Evolutionary conservation across 2,113 vertebrate genomes (phyloP), one percentile per base, ranked within the genome.

Genomic region (Siniperca chuatsi): DNA sequence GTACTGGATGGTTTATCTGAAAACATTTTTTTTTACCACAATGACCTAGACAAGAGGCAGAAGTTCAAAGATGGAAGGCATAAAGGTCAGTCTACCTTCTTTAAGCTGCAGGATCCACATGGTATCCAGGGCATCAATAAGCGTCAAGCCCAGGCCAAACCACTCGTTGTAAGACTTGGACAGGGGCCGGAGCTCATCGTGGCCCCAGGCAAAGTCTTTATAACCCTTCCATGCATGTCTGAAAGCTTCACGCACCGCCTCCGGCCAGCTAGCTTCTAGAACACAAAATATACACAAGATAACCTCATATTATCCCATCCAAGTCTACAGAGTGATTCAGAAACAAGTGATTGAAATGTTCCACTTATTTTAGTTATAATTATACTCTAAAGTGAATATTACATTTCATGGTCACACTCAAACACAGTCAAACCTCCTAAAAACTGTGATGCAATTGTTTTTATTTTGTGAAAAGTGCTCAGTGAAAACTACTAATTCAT

Each of bases 41-140:
- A 40, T 15, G 2, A 40, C 4, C 12, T 2, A 6, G 33, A 25
- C 40, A 52, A 44, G 50, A 15, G n/a, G 35, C 4, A 5, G 40
- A 67, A 33, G 13, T 37, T 76, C 12, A 42, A 15, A 68, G 44
- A 6, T 61, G 4, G 23, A 58, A 33, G 2, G 6, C 23, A 33
- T 5, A 18, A 37, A 52, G 29, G 2, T 54, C 35, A 44, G 4
- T 4, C 1, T 91, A 99, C 98, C 98, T 95, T 97, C 93, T 83
- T 96, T 97, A 46, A 99, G 94, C 4, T 95, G 97, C 81, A 99
- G 79, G 74, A 99, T 97, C 98, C 97, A 99, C 97, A 99, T 97
- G 68, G 98, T 99, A 81, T 99, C 98, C 95, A 99, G 91, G 7
- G 98, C 95, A 0, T 99, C 98, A 0, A 99, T 94, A 3, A 99